Percentiles rank a stretch among this genome's conserved stretches.
Conservation (phyloP, 2,888 invertebrate species). For the Nomada flava region DNA sequence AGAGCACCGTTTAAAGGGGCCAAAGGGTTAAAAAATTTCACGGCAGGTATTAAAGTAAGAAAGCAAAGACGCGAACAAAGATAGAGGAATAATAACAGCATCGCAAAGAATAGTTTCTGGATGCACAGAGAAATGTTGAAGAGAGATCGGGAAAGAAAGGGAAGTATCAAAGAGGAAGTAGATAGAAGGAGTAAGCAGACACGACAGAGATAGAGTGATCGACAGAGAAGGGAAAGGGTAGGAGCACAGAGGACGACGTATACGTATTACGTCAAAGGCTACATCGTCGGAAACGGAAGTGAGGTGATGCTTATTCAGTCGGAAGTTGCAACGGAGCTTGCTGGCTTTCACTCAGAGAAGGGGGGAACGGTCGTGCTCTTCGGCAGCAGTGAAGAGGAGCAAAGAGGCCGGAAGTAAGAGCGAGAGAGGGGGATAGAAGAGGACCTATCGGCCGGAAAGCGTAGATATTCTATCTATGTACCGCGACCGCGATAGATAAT, state of each 20-base stretch:
- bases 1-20: background rate
- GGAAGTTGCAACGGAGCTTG: conserved; percentile 79
- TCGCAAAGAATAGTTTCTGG: conserved; percentile 25
- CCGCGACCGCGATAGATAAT: conserved; percentile 72
- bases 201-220: conserved; percentile 14
- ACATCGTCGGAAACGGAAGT: conserved; percentile 80
- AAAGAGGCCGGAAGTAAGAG: conserved; percentile 53
- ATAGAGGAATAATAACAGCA: conserved; percentile 13
- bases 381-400: conserved; percentile 43
- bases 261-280: conserved; percentile 79
- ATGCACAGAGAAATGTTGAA: conserved; percentile 41
- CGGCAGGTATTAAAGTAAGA: conserved; percentile 13
- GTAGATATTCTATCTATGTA: conserved; percentile 78
- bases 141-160: conserved; percentile 36
- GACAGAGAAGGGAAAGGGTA: conserved; percentile 24
- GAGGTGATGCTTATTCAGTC: conserved; percentile 80
- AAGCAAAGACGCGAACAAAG: background rate
- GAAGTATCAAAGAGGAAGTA: conserved; percentile 48
- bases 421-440: conserved; percentile 37
- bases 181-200: conserved; percentile 24
- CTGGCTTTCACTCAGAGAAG: conserved; percentile 70
- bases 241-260: conserved; percentile 44
- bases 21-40: conserved; percentile 15
- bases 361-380: background rate
- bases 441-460: conserved; percentile 80